Percentiles rank a stretch among this genome's conserved stretches.
Conservation (phyloP, 2,888 invertebrate species). For the Leptarthrus brevirostris region DNA sequence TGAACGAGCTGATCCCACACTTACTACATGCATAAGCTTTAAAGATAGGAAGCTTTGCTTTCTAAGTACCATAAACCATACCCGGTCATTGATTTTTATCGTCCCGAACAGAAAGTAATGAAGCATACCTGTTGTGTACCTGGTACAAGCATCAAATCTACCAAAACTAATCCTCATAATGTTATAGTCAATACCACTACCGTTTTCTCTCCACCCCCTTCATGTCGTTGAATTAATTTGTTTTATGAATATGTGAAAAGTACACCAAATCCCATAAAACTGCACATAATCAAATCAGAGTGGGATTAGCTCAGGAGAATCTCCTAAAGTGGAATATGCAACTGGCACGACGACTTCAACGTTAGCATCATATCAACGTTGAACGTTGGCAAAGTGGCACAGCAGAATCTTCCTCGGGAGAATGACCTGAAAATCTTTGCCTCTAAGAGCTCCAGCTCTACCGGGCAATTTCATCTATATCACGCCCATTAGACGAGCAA, state of each 20-base stretch:
- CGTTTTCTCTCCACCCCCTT: neutral
- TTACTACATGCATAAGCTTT: no score
- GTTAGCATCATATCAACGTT: neutral
- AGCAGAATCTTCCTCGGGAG: neutral
- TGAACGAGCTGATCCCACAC: no score
- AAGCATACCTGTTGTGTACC: neutral
- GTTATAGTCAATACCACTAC: neutral
- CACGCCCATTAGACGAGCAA: constrained; percentile 13
- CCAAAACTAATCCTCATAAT: neutral
- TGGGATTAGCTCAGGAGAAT: neutral
- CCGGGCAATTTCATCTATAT: constrained; percentile 16
- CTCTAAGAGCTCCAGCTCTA: neutral
- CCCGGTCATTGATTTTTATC: neutral
- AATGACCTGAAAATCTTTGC: constrained; percentile 24
- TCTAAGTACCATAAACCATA: no score
- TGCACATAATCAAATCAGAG: constrained; percentile 13
- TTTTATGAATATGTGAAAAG: neutral
- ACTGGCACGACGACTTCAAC: neutral
- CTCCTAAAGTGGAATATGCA: constrained; percentile 4
- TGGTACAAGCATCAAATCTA: neutral
- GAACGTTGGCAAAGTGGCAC: neutral
- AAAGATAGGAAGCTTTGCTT: no score
- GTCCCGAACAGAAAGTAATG: neutral
- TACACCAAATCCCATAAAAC: neutral
- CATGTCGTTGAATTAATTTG: neutral